These are phyloP conservation scores for Villa cingulata DNA, from an alignment of 2,888 invertebrate species.

Conservation along the genomic window DNA sequence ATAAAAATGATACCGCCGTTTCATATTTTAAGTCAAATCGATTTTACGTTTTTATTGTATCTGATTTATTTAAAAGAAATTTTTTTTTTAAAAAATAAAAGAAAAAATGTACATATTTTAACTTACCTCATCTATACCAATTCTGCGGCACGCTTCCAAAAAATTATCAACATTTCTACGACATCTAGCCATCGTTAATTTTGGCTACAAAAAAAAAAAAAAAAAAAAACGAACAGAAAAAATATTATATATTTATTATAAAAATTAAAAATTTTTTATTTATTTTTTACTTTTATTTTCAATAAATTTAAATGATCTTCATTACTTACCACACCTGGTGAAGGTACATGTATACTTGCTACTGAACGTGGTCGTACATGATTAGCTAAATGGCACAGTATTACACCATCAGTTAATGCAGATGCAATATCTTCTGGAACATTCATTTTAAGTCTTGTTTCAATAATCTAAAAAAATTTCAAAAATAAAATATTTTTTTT, in stretches of 20 bases:
- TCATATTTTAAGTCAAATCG: no score
- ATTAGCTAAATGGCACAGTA: constrained; percentile 88
- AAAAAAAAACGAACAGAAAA: constrained; percentile 1
- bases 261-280: background rate
- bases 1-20: no score
- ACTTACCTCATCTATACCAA: constrained; percentile 89
- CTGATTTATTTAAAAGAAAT: no score
- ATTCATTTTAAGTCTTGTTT: constrained; percentile 76
- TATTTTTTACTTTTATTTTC: no score
- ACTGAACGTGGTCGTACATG: constrained; percentile 83
- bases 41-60: no score
- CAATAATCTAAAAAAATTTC: constrained; percentile 62
- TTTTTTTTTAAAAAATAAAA: no score
- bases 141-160: constrained; percentile 81
- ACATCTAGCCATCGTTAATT: constrained; percentile 88
- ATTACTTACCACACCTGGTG: constrained; percentile 68
- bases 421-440: constrained; percentile 75
- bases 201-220: constrained; percentile 62
- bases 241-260: no score
- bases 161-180: constrained; percentile 92
- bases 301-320: no score
- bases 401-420: constrained; percentile 80
- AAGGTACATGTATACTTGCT: constrained; percentile 88
- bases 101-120: no score
- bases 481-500: constrained; percentile 1